Percentiles rank a stretch among this genome's conserved stretches.
These are phyloP conservation scores for Synanceia verrucosa DNA, from an alignment of 2,797 vertebrate genomes.

Conservation along the genomic window DNA sequence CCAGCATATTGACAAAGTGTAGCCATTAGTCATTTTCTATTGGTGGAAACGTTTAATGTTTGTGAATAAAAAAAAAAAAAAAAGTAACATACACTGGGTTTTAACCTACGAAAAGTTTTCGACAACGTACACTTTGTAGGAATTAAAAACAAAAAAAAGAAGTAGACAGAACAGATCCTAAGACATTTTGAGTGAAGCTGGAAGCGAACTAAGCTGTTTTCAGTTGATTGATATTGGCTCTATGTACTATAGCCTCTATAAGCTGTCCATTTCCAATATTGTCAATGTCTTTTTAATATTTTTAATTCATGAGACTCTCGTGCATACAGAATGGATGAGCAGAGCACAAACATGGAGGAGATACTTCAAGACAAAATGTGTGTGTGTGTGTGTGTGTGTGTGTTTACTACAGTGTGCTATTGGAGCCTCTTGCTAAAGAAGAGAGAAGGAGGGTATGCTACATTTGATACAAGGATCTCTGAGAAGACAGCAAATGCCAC, in stretches of 20 bases:
- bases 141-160: too few relatives aligned
- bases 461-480: constrained; percentile 3
- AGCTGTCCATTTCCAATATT: background rate
- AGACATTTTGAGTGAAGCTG: background rate
- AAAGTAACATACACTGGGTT: too few relatives aligned
- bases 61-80: background rate
- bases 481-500: background rate
- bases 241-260: background rate
- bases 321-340: background rate
- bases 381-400: background rate
- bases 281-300: background rate
- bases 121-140: too few relatives aligned
- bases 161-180: background rate
- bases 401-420: constrained; percentile 11
- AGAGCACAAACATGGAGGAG: background rate
- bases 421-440: constrained; percentile 13
- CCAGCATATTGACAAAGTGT: background rate
- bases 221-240: background rate
- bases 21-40: background rate
- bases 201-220: background rate
- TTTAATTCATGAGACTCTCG: background rate
- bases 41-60: background rate
- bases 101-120: too few relatives aligned
- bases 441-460: background rate
- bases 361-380: background rate